Evolutionary conservation across 2,888 invertebrate genomes (phyloP).

Genomic region (Pseudolycoriella hygida): DNA sequence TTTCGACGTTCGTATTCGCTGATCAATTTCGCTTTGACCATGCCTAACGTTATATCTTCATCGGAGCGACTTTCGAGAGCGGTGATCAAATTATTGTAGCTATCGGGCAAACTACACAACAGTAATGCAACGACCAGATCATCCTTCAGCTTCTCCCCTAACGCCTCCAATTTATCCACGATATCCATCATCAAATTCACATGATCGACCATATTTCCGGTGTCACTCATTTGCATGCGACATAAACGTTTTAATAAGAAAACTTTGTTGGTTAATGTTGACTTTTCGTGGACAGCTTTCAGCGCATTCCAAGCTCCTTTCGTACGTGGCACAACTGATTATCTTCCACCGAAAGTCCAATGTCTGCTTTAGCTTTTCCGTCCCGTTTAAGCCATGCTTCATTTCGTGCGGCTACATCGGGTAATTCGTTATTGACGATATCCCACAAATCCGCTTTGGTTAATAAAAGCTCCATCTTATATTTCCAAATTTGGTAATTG

Average conservation of each 20-base stretch:
- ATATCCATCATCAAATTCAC: not conserved
- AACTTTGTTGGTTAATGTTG: not conserved
- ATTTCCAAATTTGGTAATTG: no score
- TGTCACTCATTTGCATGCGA: not conserved
- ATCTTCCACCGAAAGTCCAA: slow-evolving; percentile 1
- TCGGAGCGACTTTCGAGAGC: slow-evolving; percentile 10
- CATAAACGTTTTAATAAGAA: not conserved
- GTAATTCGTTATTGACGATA: no score
- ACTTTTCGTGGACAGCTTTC: slow-evolving; percentile 6
- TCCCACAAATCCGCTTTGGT: no score
- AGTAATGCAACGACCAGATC: not conserved
- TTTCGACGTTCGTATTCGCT: not conserved
- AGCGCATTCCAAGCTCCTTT: slow-evolving; percentile 6
- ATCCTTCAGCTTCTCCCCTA: not conserved
- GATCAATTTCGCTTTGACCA: not conserved
- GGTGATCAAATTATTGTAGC: slow-evolving; percentile 8
- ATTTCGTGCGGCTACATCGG: no score
- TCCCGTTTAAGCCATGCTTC: not conserved
- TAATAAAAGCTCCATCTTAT: no score
- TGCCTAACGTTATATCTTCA: not conserved
- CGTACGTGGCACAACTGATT: slow-evolving; percentile 8
- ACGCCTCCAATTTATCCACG: not conserved
- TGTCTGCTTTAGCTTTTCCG: not conserved
- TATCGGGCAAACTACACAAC: not conserved
- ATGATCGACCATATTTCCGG: not conserved